Conservation (phyloP, 2,797 vertebrate species). For the Lindbergichthys nudifrons region DNA sequence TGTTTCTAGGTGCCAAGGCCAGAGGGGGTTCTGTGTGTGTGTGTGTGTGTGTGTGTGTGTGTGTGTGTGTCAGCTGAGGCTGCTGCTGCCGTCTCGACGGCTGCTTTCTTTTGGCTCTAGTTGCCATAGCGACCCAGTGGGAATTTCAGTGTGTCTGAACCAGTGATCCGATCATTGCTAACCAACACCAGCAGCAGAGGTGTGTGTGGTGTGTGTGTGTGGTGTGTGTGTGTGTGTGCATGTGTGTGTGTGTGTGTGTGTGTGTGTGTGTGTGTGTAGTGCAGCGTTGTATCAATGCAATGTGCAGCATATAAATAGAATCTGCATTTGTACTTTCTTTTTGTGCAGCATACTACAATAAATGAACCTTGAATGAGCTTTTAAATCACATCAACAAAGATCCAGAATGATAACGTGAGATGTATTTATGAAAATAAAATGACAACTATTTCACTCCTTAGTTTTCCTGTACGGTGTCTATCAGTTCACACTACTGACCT, state of each 20-base stretch:
- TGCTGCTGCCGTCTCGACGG: slow-evolving; percentile 67
- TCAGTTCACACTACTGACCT: slow-evolving; percentile 54
- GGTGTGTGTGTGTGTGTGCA: slow-evolving; percentile 22
- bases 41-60: slow-evolving; percentile 22
- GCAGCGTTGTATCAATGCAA: not conserved
- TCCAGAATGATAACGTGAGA: not conserved
- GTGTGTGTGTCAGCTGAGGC: slow-evolving; percentile 64
- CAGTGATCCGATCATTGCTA: slow-evolving; percentile 60
- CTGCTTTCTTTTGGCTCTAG: slow-evolving; percentile 79
- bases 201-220: slow-evolving; percentile 27
- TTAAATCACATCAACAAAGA: not conserved
- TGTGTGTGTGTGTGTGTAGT: slow-evolving; percentile 6
- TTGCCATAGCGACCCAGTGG: slow-evolving; percentile 80
- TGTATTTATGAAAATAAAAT: too few relatives aligned
- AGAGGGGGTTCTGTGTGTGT: slow-evolving; percentile 54
- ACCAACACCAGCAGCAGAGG: slow-evolving; percentile 46
- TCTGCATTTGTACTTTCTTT: not conserved
- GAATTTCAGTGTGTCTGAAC: slow-evolving; percentile 70
- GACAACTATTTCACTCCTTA: not conserved
- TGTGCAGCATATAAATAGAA: not conserved
- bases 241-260: slow-evolving; percentile 30
- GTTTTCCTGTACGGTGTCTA: slow-evolving; percentile 39
- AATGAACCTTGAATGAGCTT: slow-evolving; percentile 2
- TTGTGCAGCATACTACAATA: not conserved
- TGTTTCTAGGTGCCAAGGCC: slow-evolving; percentile 73